Conservation (phyloP, 2,888 invertebrate genomes). For the Pachymerium ferrugineum region DNA sequence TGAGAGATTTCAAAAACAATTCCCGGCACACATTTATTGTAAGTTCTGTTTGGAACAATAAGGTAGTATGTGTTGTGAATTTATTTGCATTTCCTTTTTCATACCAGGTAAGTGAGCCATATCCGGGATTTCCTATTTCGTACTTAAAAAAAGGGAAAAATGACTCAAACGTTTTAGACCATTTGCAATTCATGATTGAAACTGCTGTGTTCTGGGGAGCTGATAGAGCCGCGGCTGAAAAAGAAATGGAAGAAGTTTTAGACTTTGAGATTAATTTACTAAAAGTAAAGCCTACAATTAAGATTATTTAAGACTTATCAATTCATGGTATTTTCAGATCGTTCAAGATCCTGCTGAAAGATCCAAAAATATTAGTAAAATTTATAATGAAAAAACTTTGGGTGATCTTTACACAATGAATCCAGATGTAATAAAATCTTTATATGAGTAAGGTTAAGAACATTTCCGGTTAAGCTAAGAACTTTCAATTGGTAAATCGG, state of each 20-base stretch:
- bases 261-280: constrained; percentile 84
- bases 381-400: neutral
- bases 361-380: neutral
- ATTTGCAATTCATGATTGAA: constrained; percentile 59
- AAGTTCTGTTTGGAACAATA: no score
- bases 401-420: neutral
- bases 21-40: constrained; percentile 78
- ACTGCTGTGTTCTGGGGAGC: constrained; percentile 81
- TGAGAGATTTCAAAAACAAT: constrained; percentile 82
- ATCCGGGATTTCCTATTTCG: neutral
- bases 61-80: no score
- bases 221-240: constrained; percentile 59
- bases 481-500: no score
- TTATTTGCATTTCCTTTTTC: no score
- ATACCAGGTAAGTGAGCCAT: neutral
- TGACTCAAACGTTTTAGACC: constrained; percentile 70
- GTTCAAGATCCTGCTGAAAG: neutral
- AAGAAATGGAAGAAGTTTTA: constrained; percentile 70
- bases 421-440: neutral
- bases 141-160: constrained; percentile 43
- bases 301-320: neutral
- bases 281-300: constrained; percentile 67
- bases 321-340: neutral
- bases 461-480: no score
- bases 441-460: no score